These are phyloP conservation scores for Drosophila kokeensis DNA, from an alignment of 2,888 invertebrate species.

Conservation along the genomic window DNA sequence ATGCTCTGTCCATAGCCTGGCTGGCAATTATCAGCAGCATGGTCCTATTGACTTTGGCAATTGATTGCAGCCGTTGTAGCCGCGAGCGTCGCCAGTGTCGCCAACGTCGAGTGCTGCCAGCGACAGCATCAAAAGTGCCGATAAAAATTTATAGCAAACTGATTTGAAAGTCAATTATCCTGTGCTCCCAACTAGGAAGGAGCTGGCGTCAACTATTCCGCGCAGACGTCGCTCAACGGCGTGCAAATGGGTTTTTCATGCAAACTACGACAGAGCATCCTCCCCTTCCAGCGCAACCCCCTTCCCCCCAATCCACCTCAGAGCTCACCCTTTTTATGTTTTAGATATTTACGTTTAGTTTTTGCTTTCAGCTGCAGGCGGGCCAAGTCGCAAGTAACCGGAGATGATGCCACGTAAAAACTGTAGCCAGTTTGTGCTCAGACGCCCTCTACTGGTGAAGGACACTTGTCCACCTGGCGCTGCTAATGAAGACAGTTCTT, in stretches of 20 bases:
- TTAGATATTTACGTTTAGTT: constrained; percentile 52
- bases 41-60: constrained; percentile 80
- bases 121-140: constrained; percentile 82
- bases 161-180: constrained; percentile 84
- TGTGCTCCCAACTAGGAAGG: constrained; percentile 52
- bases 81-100: constrained; percentile 42
- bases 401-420: constrained; percentile 37
- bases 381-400: constrained; percentile 3
- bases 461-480: constrained; percentile 8
- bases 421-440: constrained; percentile 13
- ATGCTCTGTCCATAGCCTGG: constrained; percentile 14
- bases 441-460: not conserved
- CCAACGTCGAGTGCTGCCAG: constrained; percentile 58
- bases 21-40: constrained; percentile 78
- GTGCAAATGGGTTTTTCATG: constrained; percentile 79
- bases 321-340: constrained; percentile 70
- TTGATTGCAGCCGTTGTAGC: constrained; percentile 75
- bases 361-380: constrained; percentile 25
- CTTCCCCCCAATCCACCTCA: not conserved
- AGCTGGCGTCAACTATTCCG: constrained; percentile 57
- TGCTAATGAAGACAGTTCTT: constrained; percentile 78
- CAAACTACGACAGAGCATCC: constrained; percentile 51
- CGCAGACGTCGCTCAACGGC: constrained; percentile 62
- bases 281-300: not conserved
- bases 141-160: constrained; percentile 85